These are phyloP conservation scores for Esox lucius DNA, from an alignment of 2,797 vertebrate genomes.

Conservation along the genomic window DNA sequence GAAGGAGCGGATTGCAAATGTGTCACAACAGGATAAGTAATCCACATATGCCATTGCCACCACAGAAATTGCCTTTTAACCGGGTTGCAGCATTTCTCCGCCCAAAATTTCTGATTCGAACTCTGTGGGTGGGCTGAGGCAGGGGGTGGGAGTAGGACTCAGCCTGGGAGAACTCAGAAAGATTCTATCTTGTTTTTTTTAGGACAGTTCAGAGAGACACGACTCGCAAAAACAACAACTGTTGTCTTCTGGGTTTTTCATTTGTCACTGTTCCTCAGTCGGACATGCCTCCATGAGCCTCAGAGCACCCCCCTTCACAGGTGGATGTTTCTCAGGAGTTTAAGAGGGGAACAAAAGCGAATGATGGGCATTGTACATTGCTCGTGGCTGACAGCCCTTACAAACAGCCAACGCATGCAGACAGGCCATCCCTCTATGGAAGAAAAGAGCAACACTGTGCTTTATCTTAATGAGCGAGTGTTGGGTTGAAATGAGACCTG, in stretches of 20 bases:
- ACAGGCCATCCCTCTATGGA: neutral
- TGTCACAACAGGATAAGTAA: conserved; percentile 62
- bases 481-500: conserved; percentile 1
- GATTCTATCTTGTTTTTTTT: neutral
- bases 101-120: conserved; percentile 35
- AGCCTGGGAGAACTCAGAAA: conserved; percentile 26
- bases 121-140: neutral
- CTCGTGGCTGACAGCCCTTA: conserved; percentile 37
- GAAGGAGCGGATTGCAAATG: conserved; percentile 49
- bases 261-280: conserved; percentile 40
- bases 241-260: conserved; percentile 26
- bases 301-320: conserved; percentile 17
- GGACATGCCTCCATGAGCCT: conserved; percentile 28
- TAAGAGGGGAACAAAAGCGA: conserved; percentile 17
- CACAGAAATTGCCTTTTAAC: conserved; percentile 33
- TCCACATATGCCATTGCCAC: conserved; percentile 42
- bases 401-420: conserved; percentile 20
- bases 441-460: conserved; percentile 18
- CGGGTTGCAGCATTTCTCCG: conserved; percentile 41
- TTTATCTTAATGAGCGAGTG: conserved; percentile 24
- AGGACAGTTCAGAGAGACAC: conserved; percentile 21
- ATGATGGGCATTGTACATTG: conserved; percentile 28
- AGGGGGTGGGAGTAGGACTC: neutral
- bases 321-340: conserved; percentile 42
- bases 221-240: conserved; percentile 36